Evolutionary conservation across 2,888 invertebrate species (phyloP).

Genomic region (Eupithecia vulgata): DNA sequence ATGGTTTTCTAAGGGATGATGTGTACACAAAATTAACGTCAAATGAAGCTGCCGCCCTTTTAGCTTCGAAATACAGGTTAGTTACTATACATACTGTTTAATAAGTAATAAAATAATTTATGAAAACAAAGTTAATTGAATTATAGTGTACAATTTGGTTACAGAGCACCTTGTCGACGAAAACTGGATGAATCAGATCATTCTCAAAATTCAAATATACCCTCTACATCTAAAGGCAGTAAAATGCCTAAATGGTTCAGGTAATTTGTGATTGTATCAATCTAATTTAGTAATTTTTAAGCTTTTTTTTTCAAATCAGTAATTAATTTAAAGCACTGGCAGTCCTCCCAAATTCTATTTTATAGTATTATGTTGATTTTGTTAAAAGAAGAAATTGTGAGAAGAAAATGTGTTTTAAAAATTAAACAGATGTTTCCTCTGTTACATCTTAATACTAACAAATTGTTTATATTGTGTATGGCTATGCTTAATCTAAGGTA

Average conservation of each 20-base stretch:
- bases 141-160: conserved; percentile 40
- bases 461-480: background rate
- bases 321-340: background rate
- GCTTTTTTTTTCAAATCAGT: background rate
- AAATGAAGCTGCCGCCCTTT: conserved; percentile 86
- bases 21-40: conserved; percentile 86
- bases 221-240: conserved; percentile 66
- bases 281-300: background rate
- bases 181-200: conserved; percentile 58
- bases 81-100: background rate
- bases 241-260: conserved; percentile 82
- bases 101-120: too few species aligned
- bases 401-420: background rate
- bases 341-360: background rate
- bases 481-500: background rate
- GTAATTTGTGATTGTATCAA: conserved; percentile 39
- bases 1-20: conserved; percentile 84
- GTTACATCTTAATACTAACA: background rate
- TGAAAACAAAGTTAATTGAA: conserved; percentile 16
- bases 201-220: conserved; percentile 48
- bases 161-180: conserved; percentile 72
- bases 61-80: conserved; percentile 88
- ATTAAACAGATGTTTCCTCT: background rate
- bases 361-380: background rate
- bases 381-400: background rate